These are phyloP conservation scores for Yponomeuta malinellus DNA, from an alignment of 2,888 invertebrate species.

Conservation along the genomic window DNA sequence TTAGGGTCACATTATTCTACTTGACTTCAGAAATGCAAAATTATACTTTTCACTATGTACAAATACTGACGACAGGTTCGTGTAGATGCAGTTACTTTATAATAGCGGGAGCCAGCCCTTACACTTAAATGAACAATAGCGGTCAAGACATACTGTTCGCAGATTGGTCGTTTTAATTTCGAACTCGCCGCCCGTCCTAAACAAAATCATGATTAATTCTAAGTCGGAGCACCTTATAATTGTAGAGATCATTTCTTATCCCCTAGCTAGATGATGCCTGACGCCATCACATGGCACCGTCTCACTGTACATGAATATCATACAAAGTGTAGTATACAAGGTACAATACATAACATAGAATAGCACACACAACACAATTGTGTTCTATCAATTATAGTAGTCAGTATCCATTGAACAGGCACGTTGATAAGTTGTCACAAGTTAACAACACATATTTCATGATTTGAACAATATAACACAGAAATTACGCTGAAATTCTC, in stretches of 20 bases:
- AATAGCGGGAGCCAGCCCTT: constrained; percentile 58
- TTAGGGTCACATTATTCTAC: constrained; percentile 59
- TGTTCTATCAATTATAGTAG: neutral
- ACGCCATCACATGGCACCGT: constrained; percentile 65
- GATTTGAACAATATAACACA: neutral
- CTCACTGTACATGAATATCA: constrained; percentile 62
- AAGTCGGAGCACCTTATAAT: constrained; percentile 76
- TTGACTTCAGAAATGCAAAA: constrained; percentile 58
- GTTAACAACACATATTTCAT: constrained; percentile 13
- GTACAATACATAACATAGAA: constrained; percentile 26
- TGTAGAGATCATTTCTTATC: constrained; percentile 72
- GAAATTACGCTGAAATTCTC: too few relatives aligned
- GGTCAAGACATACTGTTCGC: constrained; percentile 39
- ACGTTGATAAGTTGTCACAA: constrained; percentile 32
- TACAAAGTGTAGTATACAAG: constrained; percentile 62
- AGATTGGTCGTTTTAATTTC: constrained; percentile 61
- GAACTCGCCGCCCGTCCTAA: constrained; percentile 38
- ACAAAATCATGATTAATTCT: constrained; percentile 40
- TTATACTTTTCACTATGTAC: constrained; percentile 31
- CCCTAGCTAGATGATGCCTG: constrained; percentile 45
- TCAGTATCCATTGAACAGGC: constrained; percentile 45
- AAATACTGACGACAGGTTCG: constrained; percentile 9
- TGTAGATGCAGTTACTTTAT: constrained; percentile 26
- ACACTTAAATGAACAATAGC: constrained; percentile 44
- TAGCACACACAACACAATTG: constrained; percentile 39